A percentile compares a stretch with the other conserved stretches of the same genome.
phyloP scores from a whole-genome alignment of 1,140 invertebrate species.

The Teleogryllus occipitalis region DNA sequence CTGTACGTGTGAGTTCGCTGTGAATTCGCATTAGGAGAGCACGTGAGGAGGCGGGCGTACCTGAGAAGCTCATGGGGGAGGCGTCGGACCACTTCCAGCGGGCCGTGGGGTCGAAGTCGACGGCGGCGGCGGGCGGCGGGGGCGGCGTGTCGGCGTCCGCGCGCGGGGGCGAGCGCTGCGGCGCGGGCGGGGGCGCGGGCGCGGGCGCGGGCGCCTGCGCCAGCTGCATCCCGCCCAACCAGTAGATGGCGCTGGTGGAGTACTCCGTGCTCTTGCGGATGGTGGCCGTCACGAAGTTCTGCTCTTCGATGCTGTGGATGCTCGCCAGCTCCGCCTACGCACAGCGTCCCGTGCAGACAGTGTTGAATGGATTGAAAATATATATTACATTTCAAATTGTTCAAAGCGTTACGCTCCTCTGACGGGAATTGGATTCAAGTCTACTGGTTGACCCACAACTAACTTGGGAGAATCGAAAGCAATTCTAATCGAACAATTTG shows the following conservation, averaged over 20 bases:
- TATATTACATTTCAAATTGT: background rate
- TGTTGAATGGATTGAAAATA: too few species aligned
- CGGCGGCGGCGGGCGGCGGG: conserved; percentile 32
- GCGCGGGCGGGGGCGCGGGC: conserved; percentile 52
- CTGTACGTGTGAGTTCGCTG: too few species aligned
- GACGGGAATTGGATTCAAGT: background rate
- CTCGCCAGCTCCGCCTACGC: conserved; percentile 44
- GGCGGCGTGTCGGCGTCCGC: conserved; percentile 28
- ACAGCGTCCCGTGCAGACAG: too few species aligned
- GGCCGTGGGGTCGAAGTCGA: conserved; percentile 31
- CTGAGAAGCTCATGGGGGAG: conserved; percentile 44
- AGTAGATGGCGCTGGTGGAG: conserved; percentile 56
- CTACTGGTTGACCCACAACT: background rate
- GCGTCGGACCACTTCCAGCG: conserved; percentile 52
- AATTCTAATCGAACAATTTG: too few species aligned
- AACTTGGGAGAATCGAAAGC: background rate
- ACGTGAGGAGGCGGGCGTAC: conserved; percentile 27
- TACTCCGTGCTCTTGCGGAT: conserved; percentile 57
- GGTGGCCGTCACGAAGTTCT: conserved; percentile 51
- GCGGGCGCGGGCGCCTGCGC: conserved; percentile 30
- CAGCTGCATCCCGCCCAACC: conserved; percentile 40
- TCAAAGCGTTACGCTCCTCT: background rate
- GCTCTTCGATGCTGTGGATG: conserved; percentile 51
- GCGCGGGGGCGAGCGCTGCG: conserved; percentile 44
- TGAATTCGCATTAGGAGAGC: too few species aligned